Evolutionary conservation across 2,113 vertebrate genomes (phyloP).

Genomic region (Scomber scombrus): DNA sequence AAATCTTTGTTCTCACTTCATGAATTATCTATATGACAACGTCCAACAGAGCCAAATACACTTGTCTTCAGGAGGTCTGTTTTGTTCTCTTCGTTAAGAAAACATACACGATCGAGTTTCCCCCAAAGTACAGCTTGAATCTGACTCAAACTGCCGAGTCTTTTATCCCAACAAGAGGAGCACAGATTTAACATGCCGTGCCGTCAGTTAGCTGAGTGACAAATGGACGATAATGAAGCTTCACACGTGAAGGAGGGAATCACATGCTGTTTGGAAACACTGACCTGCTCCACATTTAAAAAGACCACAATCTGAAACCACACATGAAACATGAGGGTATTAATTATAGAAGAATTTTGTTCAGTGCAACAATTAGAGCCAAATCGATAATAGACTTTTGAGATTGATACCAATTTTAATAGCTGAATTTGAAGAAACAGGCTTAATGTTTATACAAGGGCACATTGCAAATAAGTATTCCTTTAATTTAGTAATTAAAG

Average conservation of each 20-base stretch:
- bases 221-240: not conserved
- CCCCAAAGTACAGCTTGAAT: constrained; percentile 6
- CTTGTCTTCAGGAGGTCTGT: not conserved
- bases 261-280: not conserved
- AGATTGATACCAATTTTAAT: not conserved
- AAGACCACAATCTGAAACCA: not conserved
- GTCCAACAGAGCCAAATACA: constrained; percentile 9
- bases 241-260: not conserved
- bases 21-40: constrained; percentile 9
- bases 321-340: not conserved
- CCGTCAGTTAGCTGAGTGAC: not conserved
- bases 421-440: too few relatives aligned
- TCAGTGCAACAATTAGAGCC: not conserved
- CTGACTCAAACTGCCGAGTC: not conserved
- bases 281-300: not conserved
- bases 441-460: too few relatives aligned
- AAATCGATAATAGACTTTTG: not conserved
- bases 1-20: not conserved
- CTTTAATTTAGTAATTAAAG: too few relatives aligned
- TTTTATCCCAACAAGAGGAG: constrained; percentile 15
- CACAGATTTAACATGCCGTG: not conserved
- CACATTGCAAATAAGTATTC: too few relatives aligned
- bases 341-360: not conserved
- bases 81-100: constrained; percentile 26
- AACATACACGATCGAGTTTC: constrained; percentile 5